Percentiles rank a stretch among this genome's conserved stretches.
These are phyloP conservation scores for Lasiurus cinereus DNA, from an alignment of 2,113 vertebrate genomes.

Conservation along the genomic window DNA sequence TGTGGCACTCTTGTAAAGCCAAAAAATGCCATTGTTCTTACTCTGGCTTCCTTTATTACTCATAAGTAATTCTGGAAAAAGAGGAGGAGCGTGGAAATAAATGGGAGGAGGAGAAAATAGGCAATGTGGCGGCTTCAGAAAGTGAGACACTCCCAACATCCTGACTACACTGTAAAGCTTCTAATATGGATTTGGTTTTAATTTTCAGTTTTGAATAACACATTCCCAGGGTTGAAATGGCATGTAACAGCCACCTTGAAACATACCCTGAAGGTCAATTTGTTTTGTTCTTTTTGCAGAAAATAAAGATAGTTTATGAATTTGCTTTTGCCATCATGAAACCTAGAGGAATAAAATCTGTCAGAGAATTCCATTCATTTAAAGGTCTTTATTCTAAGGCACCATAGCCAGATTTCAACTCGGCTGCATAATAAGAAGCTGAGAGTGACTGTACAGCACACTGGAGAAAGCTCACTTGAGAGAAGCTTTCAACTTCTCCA, in stretches of 20 bases:
- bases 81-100: conserved; percentile 53
- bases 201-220: neutral
- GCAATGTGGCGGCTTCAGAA: neutral
- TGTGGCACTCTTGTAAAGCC: conserved; percentile 24
- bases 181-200: conserved; percentile 24
- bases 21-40: conserved; percentile 52
- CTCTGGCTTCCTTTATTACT: conserved; percentile 59
- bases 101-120: conserved; percentile 31
- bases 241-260: neutral
- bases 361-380: neutral
- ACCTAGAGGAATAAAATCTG: neutral
- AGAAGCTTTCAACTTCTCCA: neutral
- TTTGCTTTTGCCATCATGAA: neutral
- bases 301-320: neutral
- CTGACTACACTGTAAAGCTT: neutral
- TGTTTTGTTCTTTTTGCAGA: conserved; percentile 13
- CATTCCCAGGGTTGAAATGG: neutral
- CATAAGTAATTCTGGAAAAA: conserved; percentile 62
- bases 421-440: neutral
- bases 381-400: neutral
- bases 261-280: neutral
- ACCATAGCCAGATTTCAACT: neutral
- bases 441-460: neutral
- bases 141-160: neutral
- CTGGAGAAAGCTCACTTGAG: neutral